Percentiles rank a stretch among this genome's conserved stretches.
Evolutionary conservation across 2,888 invertebrate species (phyloP).

Genomic region (Asteroscopus sphinx): DNA sequence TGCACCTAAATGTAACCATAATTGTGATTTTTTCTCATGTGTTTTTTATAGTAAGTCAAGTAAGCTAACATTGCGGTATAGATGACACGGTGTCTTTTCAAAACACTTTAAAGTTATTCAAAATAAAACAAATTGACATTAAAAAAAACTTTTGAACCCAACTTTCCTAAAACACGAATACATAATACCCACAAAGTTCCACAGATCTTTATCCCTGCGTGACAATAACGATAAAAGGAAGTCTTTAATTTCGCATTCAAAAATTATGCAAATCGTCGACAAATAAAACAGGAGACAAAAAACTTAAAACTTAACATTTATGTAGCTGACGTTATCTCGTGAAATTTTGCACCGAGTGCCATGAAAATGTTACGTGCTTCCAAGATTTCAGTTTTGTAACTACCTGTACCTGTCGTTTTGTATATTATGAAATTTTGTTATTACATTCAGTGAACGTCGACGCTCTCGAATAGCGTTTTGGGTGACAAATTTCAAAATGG

Average conservation of each 20-base stretch:
- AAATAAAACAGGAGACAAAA: conserved; percentile 50
- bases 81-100: no score
- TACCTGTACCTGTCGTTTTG: conserved; percentile 63
- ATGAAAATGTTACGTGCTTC: conserved; percentile 73
- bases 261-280: conserved; percentile 41
- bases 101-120: no score
- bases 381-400: conserved; percentile 71
- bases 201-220: conserved; percentile 7
- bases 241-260: conserved; percentile 26
- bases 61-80: no score
- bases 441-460: conserved; percentile 45
- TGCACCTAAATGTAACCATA: no score
- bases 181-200: conserved; percentile 9
- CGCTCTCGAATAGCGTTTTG: conserved; percentile 44
- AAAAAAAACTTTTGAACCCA: background rate
- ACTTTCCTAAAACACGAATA: conserved; percentile 5
- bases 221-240: conserved; percentile 26
- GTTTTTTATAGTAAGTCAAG: no score
- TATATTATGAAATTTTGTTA: conserved; percentile 61
- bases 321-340: conserved; percentile 67
- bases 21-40: no score
- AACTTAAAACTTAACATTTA: conserved; percentile 62
- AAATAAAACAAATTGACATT: background rate
- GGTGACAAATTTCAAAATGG: conserved; percentile 55
- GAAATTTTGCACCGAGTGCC: conserved; percentile 67